Evolutionary conservation across 2,888 invertebrate genomes (phyloP).

Genomic region (Rambutsinella grinnellia): DNA sequence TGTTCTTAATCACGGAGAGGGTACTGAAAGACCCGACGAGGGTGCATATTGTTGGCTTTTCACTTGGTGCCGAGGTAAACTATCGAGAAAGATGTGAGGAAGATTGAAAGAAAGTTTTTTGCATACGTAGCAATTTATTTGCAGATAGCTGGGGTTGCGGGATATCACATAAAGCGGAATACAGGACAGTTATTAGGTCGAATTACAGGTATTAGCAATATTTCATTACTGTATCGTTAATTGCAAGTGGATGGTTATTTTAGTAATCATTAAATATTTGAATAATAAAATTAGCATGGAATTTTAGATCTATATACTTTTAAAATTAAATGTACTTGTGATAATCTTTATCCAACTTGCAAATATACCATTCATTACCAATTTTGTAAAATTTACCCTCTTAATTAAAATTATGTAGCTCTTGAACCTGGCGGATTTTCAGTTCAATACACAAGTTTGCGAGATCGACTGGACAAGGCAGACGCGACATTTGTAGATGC

Average conservation of each 20-base stretch:
- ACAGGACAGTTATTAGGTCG: conserved; percentile 54
- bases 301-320: too few relatives aligned
- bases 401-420: too few relatives aligned
- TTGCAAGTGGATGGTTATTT: too few relatives aligned
- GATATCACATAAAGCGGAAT: conserved; percentile 51
- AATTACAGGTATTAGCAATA: conserved; percentile 45
- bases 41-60: conserved; percentile 56
- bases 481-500: conserved; percentile 58
- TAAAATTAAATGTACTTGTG: too few relatives aligned
- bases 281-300: too few relatives aligned
- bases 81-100: neutral
- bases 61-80: conserved; percentile 52
- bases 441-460: conserved; percentile 46
- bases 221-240: too few relatives aligned
- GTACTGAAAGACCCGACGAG: conserved; percentile 50
- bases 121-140: conserved; percentile 1
- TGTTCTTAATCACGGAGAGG: conserved; percentile 55
- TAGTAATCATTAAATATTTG: too few relatives aligned
- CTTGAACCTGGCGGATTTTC: conserved; percentile 57
- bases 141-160: conserved; percentile 51
- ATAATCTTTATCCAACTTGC: too few relatives aligned
- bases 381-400: too few relatives aligned
- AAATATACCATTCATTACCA: too few relatives aligned
- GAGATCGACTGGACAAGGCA: conserved; percentile 51
- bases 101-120: neutral